Evolutionary conservation across 2,888 invertebrate species (phyloP).

Genomic region (Sclerodermus sp.): DNA sequence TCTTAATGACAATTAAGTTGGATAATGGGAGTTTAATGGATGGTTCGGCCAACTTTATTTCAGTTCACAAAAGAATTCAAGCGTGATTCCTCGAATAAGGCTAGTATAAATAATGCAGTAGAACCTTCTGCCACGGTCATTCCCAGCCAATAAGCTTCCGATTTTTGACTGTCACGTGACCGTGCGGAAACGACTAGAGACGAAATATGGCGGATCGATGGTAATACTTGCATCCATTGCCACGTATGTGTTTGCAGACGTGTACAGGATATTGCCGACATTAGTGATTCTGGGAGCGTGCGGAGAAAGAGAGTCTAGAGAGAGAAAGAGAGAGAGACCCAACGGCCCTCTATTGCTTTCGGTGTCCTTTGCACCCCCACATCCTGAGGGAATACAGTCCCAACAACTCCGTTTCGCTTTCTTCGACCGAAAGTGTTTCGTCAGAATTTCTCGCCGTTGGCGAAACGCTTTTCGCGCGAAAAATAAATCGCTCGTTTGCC

Average conservation of each 20-base stretch:
- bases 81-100: too few relatives aligned
- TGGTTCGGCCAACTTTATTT: too few relatives aligned
- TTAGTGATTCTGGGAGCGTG: conserved; percentile 46
- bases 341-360: conserved; percentile 29
- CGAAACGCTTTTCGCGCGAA: conserved; percentile 1
- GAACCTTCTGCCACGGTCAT: too few relatives aligned
- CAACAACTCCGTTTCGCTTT: neutral
- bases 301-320: conserved; percentile 14
- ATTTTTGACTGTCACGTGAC: neutral
- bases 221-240: conserved; percentile 10
- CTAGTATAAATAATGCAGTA: too few relatives aligned
- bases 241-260: conserved; percentile 2
- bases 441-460: neutral
- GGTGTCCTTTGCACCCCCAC: conserved; percentile 29
- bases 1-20: too few relatives aligned
- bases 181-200: neutral
- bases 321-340: conserved; percentile 4
- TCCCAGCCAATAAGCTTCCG: too few relatives aligned
- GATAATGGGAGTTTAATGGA: too few relatives aligned
- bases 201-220: neutral
- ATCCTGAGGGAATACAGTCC: conserved; percentile 4
- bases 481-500: conserved; percentile 1
- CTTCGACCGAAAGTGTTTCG: neutral
- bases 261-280: conserved; percentile 24
- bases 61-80: too few relatives aligned